Evolutionary conservation across 1,140 invertebrate species (phyloP).

Genomic region (Lithobius niger): DNA sequence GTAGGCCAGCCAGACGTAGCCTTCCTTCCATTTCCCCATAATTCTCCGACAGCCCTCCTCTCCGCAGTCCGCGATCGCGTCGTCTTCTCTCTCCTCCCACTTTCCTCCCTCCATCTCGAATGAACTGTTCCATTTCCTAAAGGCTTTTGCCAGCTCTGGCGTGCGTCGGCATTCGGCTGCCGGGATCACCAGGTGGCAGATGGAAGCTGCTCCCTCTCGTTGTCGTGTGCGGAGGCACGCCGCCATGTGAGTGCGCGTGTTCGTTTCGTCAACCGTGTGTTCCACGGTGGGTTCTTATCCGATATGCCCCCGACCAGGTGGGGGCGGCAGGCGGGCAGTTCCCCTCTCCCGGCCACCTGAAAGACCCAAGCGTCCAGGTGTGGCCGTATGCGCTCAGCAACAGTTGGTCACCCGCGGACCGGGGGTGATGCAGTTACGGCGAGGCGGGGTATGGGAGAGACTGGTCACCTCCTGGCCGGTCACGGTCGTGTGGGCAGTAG

Average conservation of each 20-base stretch:
- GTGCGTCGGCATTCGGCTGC: neutral
- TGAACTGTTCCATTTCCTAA: neutral
- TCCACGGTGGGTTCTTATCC: neutral
- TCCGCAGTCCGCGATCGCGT: neutral
- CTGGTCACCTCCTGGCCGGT: conserved; percentile 15
- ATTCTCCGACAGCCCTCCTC: too few species aligned
- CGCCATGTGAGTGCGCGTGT: too few species aligned
- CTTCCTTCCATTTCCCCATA: too few species aligned
- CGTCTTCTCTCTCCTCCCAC: neutral
- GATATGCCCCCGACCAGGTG: neutral
- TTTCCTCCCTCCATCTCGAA: neutral
- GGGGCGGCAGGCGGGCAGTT: neutral
- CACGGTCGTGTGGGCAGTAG: conserved; percentile 25
- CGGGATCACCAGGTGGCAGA: neutral
- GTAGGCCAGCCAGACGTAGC: too few species aligned
- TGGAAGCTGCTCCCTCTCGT: neutral
- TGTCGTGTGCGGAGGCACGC: too few species aligned
- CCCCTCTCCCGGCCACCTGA: too few species aligned
- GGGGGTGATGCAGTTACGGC: neutral
- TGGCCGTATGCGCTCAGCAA: neutral
- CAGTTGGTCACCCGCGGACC: neutral
- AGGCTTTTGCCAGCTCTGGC: neutral
- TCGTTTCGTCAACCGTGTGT: neutral
- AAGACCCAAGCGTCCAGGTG: neutral
- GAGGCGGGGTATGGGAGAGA: neutral